phyloP scores from a whole-genome alignment of 2,113 vertebrate species.

The Chrysochloris asiatica region DNA sequence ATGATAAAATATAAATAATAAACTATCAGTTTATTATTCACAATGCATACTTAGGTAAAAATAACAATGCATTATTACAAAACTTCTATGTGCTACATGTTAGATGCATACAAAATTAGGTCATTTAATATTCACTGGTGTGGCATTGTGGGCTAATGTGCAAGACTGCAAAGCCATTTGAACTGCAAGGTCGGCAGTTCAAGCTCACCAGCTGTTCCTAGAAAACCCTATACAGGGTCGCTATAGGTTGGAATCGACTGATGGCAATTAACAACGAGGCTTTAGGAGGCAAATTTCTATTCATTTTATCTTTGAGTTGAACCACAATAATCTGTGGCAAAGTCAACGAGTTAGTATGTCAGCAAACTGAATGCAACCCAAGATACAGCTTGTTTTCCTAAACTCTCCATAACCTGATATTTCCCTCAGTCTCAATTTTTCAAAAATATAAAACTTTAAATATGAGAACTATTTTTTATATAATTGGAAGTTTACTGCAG shows the following conservation, averaged over 20 bases:
- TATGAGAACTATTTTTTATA: not conserved
- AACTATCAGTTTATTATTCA: not conserved
- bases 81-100: not conserved
- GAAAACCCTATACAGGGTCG: no score
- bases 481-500: not conserved
- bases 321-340: not conserved
- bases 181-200: no score
- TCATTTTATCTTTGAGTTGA: not conserved
- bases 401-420: not conserved
- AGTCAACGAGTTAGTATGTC: no score
- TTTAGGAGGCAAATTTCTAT: not conserved
- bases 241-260: no score
- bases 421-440: no score
- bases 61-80: not conserved
- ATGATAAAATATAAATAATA: not conserved
- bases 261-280: no score
- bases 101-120: not conserved
- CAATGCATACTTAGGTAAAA: not conserved
- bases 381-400: not conserved
- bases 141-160: no score
- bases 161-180: no score
- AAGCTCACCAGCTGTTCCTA: no score
- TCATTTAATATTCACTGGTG: not conserved
- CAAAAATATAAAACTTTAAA: not conserved
- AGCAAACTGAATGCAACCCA: no score